phyloP scores from a whole-genome alignment of 1,140 invertebrate genomes.

The Caerostris darwini region DNA sequence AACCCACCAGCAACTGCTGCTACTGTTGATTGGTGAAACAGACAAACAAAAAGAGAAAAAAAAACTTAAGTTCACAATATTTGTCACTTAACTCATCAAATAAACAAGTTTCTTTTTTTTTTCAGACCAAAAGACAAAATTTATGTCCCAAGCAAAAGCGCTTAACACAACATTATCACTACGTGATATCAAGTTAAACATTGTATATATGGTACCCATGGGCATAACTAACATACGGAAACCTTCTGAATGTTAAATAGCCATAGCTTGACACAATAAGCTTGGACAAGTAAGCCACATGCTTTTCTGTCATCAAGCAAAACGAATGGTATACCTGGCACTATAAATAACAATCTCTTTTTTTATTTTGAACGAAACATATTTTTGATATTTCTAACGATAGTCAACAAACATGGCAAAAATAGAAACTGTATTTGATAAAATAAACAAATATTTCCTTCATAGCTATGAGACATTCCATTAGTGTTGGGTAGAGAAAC shows the following conservation, averaged over 20 bases:
- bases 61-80: no score
- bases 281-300: not conserved
- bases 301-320: not conserved
- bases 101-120: not conserved
- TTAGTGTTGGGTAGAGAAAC: not conserved
- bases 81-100: no score
- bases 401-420: no score
- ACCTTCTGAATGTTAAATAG: not conserved
- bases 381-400: not conserved
- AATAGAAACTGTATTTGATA: not conserved
- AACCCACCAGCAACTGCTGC: no score
- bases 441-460: conserved; percentile 39
- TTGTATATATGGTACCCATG: not conserved
- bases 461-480: conserved; percentile 17
- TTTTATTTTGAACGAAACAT: not conserved
- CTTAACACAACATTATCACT: not conserved
- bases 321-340: not conserved
- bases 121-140: not conserved
- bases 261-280: not conserved
- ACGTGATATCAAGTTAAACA: not conserved
- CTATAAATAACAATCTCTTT: not conserved
- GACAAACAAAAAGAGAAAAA: no score
- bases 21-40: no score
- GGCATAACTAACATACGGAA: not conserved
- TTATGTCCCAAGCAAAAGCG: not conserved